Percentiles rank a stretch among this genome's conserved stretches.
Evolutionary conservation across 2,113 vertebrate genomes (phyloP).

Genomic region (Narcine bancroftii): DNA sequence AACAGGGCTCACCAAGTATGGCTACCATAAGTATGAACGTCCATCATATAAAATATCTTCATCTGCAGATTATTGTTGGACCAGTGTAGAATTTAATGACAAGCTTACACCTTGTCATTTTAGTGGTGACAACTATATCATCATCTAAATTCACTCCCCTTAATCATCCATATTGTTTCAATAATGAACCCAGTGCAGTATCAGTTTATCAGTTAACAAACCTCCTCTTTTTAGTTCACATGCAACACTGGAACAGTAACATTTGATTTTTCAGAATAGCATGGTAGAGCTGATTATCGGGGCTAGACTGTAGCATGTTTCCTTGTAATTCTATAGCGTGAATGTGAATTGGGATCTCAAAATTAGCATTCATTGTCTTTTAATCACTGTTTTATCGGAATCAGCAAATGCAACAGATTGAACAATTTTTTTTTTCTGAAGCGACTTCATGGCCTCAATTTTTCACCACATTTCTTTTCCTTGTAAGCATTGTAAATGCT

Average conservation of each 20-base stretch:
- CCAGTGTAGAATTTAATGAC: background rate
- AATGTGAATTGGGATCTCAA: background rate
- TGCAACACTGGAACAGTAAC: background rate
- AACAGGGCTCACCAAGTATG: too few relatives aligned
- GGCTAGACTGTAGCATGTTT: background rate
- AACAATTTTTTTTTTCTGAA: background rate
- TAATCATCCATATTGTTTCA: background rate
- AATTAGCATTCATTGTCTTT: constrained; percentile 30
- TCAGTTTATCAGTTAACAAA: background rate
- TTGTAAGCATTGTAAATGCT: constrained; percentile 3
- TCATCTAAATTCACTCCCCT: background rate
- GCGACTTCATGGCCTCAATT: background rate
- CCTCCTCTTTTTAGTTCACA: background rate
- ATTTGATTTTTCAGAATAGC: background rate
- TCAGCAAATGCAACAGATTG: constrained; percentile 25
- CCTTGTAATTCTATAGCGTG: background rate
- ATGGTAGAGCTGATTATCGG: background rate
- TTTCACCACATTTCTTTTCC: constrained; percentile 8
- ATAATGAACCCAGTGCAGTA: background rate
- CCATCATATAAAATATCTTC: background rate
- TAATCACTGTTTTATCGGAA: constrained; percentile 24
- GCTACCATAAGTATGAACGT: background rate
- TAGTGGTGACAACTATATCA: background rate
- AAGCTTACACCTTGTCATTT: background rate
- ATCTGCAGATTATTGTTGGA: background rate